Conservation (phyloP, 1,140 invertebrate species). For the Sarcophaga peregrina region DNA sequence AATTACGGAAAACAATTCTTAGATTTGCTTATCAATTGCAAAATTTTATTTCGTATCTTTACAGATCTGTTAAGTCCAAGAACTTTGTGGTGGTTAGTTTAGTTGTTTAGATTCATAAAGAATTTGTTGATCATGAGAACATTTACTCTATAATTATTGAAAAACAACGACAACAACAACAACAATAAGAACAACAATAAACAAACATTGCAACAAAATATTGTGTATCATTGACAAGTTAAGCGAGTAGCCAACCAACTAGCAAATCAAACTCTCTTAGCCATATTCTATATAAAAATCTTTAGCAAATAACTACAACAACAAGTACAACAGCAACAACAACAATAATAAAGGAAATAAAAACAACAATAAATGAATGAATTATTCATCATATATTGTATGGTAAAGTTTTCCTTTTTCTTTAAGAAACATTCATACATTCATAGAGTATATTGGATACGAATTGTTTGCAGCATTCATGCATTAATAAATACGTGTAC, state of each 20-base stretch:
- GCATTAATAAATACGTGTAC: too few relatives aligned
- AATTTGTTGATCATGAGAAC: constrained; percentile 21
- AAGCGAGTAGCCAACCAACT: background rate
- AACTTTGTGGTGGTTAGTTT: background rate
- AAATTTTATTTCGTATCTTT: background rate
- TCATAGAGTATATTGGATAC: background rate
- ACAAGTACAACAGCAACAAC: background rate
- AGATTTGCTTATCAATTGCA: too few relatives aligned
- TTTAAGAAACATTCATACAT: background rate
- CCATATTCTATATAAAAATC: background rate
- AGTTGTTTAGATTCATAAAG: background rate
- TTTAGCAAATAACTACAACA: constrained; percentile 15
- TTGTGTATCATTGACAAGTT: background rate
- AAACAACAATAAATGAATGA: constrained; percentile 13
- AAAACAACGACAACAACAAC: background rate
- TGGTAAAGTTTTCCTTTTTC: constrained; percentile 17
- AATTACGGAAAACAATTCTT: too few relatives aligned
- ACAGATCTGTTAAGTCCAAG: background rate
- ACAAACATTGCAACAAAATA: background rate
- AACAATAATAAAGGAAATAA: background rate
- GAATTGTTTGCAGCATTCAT: too few relatives aligned
- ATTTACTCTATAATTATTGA: constrained; percentile 21
- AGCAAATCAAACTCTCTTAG: too few relatives aligned
- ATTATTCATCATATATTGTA: constrained; percentile 12
- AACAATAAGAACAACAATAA: background rate